Conservation (phyloP, 2,888 invertebrate species). For the Argyra leucocephala region DNA sequence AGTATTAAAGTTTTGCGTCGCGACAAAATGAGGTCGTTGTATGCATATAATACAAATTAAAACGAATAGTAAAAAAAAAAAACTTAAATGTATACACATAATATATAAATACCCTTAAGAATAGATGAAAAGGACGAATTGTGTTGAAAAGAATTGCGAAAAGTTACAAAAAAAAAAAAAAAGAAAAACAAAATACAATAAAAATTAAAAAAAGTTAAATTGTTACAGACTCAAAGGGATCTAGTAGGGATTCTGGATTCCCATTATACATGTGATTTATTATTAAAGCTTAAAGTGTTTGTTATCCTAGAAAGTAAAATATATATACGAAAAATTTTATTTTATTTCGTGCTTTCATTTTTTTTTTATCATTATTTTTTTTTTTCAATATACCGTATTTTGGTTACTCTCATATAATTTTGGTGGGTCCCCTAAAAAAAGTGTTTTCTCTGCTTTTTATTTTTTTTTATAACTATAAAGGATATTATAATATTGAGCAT, state of each 20-base stretch:
- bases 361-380: neutral
- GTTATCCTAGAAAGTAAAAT: neutral
- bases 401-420: no score
- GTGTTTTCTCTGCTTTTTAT: neutral
- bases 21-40: conserved; percentile 3
- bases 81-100: no score
- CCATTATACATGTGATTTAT: neutral
- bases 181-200: neutral
- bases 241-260: neutral
- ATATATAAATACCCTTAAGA: no score
- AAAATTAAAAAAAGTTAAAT: neutral
- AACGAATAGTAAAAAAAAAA: neutral
- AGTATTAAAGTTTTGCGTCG: neutral
- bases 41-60: neutral
- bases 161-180: no score
- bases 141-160: no score
- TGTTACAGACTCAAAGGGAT: conserved; percentile 6
- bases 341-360: neutral
- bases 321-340: neutral
- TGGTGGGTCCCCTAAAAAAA: no score
- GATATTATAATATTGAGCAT: neutral
- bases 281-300: neutral
- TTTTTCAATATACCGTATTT: neutral
- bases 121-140: no score
- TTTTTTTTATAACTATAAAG: neutral